Evolutionary conservation across 2,888 invertebrate genomes (phyloP), one percentile per base, ranked within the genome.

Genomic region (Cyclophora punctaria): DNA sequence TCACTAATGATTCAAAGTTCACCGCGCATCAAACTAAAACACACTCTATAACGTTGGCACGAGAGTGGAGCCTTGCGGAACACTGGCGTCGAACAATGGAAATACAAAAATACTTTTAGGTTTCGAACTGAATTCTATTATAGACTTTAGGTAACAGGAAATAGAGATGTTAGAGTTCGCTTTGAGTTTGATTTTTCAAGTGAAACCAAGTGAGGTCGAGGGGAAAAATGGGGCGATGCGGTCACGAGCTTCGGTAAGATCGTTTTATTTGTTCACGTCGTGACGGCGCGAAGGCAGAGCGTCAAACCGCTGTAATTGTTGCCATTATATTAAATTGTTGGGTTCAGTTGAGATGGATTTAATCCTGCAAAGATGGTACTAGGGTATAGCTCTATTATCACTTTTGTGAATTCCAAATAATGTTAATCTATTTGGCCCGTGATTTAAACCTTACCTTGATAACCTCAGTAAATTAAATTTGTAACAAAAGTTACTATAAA

Each of bases 161-260:
- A 60, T 69, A 76, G 66, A 62, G 56, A 51, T 59, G 57, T 59
- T 52, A 62, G 59, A 54, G 47, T 46, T 47, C 53, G 57, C 49
- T 37, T 50, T 53, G 59, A 54, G 47, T 46, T 47, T 53, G 57
- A 49, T 37, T 50, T 53, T 47, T 45, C 46, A 43, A 6, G 40
- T 52, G 58, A 55, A 67, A 58, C 59, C 57, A 54, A 60, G 61
- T 57, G 63, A 60, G 58, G 67, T 59, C 59, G 60, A 59, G 60
- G 60, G 69, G 73, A 77, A 78, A 80, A 78, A 75, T 78, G 73
- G 79, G 73, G 69, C 79, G 71, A 58, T 57, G 67, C 66, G 66
- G 69, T 79, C 80, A 80, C 79, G 80, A 76, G 66, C 67, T 63
- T 61, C 60, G 57, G 64, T 62, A 55, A 59, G 60, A 69, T 63